Evolutionary conservation across 2,797 vertebrate species (phyloP).

Genomic region (Rousettus madagascariensis): DNA sequence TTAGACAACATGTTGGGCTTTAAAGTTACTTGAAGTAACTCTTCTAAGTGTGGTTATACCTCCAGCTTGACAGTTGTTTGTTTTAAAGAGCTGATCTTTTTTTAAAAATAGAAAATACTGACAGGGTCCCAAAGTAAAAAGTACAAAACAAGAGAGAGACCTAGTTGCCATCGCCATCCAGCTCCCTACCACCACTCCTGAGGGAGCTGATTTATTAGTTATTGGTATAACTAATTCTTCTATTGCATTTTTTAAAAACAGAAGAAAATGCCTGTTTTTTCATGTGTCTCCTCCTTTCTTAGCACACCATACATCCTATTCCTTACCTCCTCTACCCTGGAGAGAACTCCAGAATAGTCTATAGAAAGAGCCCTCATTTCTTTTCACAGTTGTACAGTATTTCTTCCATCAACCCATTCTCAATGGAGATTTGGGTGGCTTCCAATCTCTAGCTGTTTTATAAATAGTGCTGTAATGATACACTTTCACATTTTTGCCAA

Average conservation of each 20-base stretch:
- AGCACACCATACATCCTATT: neutral
- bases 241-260: neutral
- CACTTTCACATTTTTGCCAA: neutral
- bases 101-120: neutral
- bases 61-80: neutral
- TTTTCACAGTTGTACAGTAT: neutral
- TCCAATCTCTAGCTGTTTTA: neutral
- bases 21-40: neutral
- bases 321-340: neutral
- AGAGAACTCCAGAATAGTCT: neutral
- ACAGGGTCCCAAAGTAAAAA: neutral
- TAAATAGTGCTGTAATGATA: neutral
- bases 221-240: neutral
- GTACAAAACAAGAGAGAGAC: neutral
- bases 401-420: neutral
- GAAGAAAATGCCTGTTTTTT: neutral
- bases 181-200: neutral
- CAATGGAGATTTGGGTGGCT: neutral
- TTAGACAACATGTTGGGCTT: neutral
- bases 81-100: neutral
- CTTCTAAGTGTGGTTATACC: neutral
- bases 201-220: neutral
- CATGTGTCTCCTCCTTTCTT: neutral
- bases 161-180: neutral
- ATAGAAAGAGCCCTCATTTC: neutral